Evolutionary conservation across 2,888 invertebrate genomes (phyloP), one percentile per base, ranked within the genome.

Genomic region (Actias luna): DNA sequence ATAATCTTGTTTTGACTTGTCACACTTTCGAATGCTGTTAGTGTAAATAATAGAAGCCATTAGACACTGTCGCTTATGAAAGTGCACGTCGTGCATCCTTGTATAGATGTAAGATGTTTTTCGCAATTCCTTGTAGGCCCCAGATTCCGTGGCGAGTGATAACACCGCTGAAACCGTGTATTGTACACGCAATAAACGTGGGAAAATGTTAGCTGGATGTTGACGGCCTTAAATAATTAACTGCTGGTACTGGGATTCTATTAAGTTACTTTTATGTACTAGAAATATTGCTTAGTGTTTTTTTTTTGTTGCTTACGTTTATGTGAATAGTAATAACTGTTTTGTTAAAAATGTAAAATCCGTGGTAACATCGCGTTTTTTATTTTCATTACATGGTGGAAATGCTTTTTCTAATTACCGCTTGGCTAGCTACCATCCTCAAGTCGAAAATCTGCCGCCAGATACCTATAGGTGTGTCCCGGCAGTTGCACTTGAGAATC

Each of bases 181-280:
- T 74, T 70, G 73, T 74, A 63, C 68, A 46, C 59, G 70, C 73
- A 75, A 74, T 68, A 72, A 80, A 77, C 80, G 84, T 87, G 88
- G 82, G 85, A 86, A 88, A 82, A 81, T 74, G 81, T 62, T 78
- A 77, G 76, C 71, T 69, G 70, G 72, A 65, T 71, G 66, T 68
- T 74, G 16, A 73, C 78, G 82, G 73, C 68, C 79, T 80, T 79
- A 80, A 61, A 66, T 64, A 66, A 60, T 25, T 14, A 22, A 5
- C 4, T 46, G 58, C 64, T 63, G 63, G 64, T 63, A 65, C 61
- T 63, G 65, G 42, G 62, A 65, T 67, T 58, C 18, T 59, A 61
- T 55, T 64, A 52, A 46, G 39, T 36, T 22, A 10, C 29, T 39
- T 61, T 57, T 18, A 61, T 61, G 39, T 61, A 57, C n/a, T 5